Evolutionary conservation across 2,797 vertebrate genomes (phyloP).

Genomic region (Peromyscus nudipes): DNA sequence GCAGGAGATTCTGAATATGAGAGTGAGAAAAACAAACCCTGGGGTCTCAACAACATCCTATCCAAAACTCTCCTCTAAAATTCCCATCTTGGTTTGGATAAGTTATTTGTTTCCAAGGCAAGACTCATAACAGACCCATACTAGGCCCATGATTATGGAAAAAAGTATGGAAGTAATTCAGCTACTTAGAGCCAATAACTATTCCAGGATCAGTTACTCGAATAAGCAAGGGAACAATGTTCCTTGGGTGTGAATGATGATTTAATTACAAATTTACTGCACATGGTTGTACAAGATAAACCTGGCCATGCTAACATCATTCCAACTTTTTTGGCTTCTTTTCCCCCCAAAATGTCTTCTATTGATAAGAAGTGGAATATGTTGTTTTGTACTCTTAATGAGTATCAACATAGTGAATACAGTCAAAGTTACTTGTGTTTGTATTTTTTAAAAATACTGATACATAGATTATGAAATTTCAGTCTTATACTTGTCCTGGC

Average conservation of each 20-base stretch:
- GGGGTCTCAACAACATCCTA: background rate
- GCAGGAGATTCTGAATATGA: background rate
- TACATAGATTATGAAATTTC: background rate
- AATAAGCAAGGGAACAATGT: conserved; percentile 23
- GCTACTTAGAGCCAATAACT: conserved; percentile 7
- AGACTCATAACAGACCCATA: conserved; percentile 2
- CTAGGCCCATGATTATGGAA: background rate
- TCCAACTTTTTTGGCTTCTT: conserved; percentile 9
- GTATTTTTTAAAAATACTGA: conserved; percentile 25
- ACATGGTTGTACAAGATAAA: conserved; percentile 40
- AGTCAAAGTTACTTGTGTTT: conserved; percentile 5
- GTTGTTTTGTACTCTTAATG: conserved; percentile 30
- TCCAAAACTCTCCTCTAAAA: background rate
- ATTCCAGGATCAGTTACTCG: background rate
- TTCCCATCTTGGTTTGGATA: background rate
- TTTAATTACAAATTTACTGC: conserved; percentile 44
- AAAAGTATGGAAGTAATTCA: conserved; percentile 32
- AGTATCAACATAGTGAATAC: background rate
- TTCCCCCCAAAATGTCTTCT: background rate
- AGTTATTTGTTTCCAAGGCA: conserved; percentile 23
- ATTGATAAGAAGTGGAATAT: conserved; percentile 36
- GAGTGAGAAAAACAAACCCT: background rate
- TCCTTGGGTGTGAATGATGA: conserved; percentile 24
- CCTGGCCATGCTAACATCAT: background rate
- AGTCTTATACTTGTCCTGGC: background rate